phyloP scores from a whole-genome alignment of 2,113 vertebrate genomes.

The Prolemur simus region DNA sequence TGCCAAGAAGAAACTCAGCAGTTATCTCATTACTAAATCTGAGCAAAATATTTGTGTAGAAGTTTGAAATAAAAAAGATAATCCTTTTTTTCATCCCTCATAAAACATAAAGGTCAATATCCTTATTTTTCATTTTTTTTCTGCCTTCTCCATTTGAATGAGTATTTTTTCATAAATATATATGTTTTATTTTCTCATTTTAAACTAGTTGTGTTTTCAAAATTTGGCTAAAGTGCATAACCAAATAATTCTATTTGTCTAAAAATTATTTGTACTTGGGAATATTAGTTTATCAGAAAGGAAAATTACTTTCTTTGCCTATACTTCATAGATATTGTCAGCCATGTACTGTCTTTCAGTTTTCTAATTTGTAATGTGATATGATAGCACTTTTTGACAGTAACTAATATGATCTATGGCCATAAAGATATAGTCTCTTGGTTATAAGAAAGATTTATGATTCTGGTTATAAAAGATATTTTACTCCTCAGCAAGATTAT shows the following conservation, averaged over 20 bases:
- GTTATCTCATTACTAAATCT: background rate
- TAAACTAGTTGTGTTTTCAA: background rate
- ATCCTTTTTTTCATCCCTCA: background rate
- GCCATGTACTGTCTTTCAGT: constrained; percentile 34
- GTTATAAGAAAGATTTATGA: constrained; percentile 79
- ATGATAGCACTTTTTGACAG: constrained; percentile 75
- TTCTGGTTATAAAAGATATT: constrained; percentile 77
- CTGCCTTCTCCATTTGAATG: background rate
- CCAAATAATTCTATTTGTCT: constrained; percentile 22
- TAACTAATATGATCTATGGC: constrained; percentile 75
- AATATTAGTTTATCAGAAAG: constrained; percentile 50
- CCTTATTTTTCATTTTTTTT: background rate
- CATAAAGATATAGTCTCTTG: constrained; percentile 61
- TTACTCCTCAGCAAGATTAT: constrained; percentile 81
- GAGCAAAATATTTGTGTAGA: background rate
- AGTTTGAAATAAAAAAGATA: background rate
- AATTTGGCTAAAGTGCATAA: background rate
- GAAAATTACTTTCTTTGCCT: constrained; percentile 63
- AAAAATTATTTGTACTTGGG: constrained; percentile 54
- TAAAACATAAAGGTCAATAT: background rate
- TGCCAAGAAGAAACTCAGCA: background rate
- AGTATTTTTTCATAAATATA: background rate
- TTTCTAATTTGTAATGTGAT: constrained; percentile 76
- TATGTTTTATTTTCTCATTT: background rate
- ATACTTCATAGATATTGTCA: constrained; percentile 51